These are phyloP conservation scores for Corbicula japonica DNA, from an alignment of 2,888 invertebrate genomes.

Conservation along the genomic window DNA sequence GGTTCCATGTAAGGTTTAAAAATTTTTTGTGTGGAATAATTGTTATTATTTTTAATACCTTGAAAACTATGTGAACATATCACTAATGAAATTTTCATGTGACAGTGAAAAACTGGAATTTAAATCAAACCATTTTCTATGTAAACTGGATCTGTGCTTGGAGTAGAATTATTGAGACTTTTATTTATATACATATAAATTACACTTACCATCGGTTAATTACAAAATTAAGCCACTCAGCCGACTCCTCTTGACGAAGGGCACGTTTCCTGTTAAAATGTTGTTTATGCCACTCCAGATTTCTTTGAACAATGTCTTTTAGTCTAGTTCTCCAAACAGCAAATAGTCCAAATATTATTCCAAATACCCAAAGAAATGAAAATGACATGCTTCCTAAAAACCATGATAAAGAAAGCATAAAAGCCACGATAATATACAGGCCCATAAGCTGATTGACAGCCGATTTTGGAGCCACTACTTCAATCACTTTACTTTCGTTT, in stretches of 20 bases:
- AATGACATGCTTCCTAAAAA: constrained; percentile 79
- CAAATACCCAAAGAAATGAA: constrained; percentile 84
- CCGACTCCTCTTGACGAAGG: constrained; percentile 88
- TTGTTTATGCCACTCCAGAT: constrained; percentile 80
- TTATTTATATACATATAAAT: too few relatives aligned
- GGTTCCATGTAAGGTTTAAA: too few relatives aligned
- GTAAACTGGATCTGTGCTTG: too few relatives aligned
- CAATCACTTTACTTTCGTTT: constrained; percentile 16
- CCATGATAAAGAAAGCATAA: constrained; percentile 80
- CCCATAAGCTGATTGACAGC: constrained; percentile 77
- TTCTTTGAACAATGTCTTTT: constrained; percentile 77
- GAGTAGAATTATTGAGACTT: too few relatives aligned
- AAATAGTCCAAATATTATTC: constrained; percentile 81
- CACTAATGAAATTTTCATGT: too few relatives aligned
- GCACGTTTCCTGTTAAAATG: constrained; percentile 87
- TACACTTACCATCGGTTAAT: constrained; percentile 88
- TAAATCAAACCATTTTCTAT: too few relatives aligned
- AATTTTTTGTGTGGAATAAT: too few relatives aligned
- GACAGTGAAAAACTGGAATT: too few relatives aligned
- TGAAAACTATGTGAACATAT: too few relatives aligned
- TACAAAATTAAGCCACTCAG: constrained; percentile 88
- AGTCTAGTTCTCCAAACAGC: constrained; percentile 84
- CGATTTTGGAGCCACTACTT: constrained; percentile 45
- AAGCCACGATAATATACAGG: constrained; percentile 82
- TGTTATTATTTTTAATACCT: too few relatives aligned